A percentile compares a stretch with the other conserved stretches of the same genome.
Evolutionary conservation across 2,113 vertebrate species (phyloP).

Genomic region (Salvelinus fontinalis): DNA sequence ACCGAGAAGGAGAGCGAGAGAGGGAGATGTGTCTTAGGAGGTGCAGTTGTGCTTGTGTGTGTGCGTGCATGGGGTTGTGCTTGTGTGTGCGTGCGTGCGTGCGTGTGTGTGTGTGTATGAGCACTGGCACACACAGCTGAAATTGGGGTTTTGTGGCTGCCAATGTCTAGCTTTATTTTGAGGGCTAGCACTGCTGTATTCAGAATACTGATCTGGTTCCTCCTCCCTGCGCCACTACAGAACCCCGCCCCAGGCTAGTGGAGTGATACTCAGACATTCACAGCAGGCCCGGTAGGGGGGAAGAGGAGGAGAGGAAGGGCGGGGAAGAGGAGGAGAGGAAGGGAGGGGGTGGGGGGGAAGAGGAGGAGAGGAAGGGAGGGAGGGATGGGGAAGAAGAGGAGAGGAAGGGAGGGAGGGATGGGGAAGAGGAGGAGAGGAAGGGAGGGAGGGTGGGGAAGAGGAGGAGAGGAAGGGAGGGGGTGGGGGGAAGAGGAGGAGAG

Average conservation of each 20-base stretch:
- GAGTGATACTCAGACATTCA: background rate
- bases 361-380: too few relatives aligned
- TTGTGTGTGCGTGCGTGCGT: background rate
- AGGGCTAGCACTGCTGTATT: background rate
- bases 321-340: too few relatives aligned
- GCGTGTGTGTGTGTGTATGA: background rate
- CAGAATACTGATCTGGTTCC: background rate
- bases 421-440: background rate
- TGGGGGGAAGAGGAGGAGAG: background rate
- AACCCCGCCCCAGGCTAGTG: background rate
- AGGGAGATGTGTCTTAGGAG: too few relatives aligned
- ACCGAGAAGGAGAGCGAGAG: too few relatives aligned
- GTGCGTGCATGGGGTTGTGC: background rate
- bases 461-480: too few relatives aligned
- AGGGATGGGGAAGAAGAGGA: background rate
- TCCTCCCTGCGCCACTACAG: background rate
- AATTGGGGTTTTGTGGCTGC: background rate
- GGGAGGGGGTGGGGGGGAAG: too few relatives aligned
- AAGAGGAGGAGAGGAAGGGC: background rate
- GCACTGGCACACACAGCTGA: background rate
- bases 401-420: background rate
- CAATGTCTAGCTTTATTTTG: background rate
- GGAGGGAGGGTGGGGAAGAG: too few relatives aligned
- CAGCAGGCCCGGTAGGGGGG: background rate
- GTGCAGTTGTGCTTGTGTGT: background rate